A percentile compares a stretch with the other conserved stretches of the same genome.
Conservation (phyloP, 1,140 invertebrate genomes). For the Bombus pascuorum region DNA sequence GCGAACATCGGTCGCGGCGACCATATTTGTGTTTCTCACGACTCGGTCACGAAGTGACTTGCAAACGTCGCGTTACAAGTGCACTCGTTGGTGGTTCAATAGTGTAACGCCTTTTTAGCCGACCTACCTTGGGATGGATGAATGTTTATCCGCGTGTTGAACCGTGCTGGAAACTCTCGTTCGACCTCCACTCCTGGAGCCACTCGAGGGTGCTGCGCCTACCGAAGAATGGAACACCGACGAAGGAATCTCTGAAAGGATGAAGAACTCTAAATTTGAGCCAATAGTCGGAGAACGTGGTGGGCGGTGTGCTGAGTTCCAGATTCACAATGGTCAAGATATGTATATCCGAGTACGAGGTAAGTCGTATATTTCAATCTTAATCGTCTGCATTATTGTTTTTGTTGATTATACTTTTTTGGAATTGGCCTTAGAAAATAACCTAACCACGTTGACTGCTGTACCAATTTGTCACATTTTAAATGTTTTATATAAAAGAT, state of each 20-base stretch:
- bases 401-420: not conserved
- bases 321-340: constrained; percentile 34
- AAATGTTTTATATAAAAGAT: not conserved
- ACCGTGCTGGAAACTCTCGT: constrained; percentile 53
- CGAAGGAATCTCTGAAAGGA: constrained; percentile 43
- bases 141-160: constrained; percentile 70
- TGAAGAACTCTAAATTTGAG: constrained; percentile 71
- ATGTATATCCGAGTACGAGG: not conserved
- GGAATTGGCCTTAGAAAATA: not conserved
- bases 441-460: not conserved
- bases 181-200: constrained; percentile 50
- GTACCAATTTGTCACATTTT: not conserved
- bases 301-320: constrained; percentile 48
- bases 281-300: constrained; percentile 62
- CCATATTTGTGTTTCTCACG: constrained; percentile 81
- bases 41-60: constrained; percentile 80
- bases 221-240: constrained; percentile 48
- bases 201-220: constrained; percentile 43
- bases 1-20: constrained; percentile 7
- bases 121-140: constrained; percentile 53
- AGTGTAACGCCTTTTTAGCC: constrained; percentile 56
- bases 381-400: not conserved
- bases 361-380: not conserved
- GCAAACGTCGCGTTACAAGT: constrained; percentile 74
- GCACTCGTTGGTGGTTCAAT: constrained; percentile 70